phyloP scores from a whole-genome alignment of 92 coral and sea anemone species.

The Porites rus region DNA sequence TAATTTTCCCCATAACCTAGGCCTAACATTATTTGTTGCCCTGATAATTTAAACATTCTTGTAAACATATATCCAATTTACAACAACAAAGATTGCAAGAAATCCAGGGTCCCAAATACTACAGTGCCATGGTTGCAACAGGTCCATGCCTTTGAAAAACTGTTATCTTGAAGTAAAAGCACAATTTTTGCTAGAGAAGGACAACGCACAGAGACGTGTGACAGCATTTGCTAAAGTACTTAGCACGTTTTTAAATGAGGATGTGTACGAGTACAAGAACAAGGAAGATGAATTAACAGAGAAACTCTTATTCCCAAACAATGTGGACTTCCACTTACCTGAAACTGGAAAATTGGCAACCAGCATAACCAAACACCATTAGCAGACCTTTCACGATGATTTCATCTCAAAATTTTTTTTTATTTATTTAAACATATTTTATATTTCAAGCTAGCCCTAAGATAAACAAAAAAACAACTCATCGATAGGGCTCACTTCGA shows the following conservation, averaged over 20 bases:
- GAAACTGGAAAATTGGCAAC: slow-evolving; percentile 39
- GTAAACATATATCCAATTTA: slow-evolving; percentile 18
- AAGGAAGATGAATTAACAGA: slow-evolving; percentile 38
- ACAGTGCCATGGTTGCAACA: slow-evolving; percentile 51
- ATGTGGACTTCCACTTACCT: slow-evolving; percentile 34
- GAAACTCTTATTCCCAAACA: slow-evolving; percentile 34
- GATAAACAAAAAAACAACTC: no score
- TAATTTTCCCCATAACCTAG: no score
- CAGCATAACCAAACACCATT: background rate
- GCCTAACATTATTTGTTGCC: slow-evolving; percentile 32
- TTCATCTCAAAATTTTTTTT: no score
- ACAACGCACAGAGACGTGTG: slow-evolving; percentile 31
- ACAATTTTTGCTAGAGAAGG: slow-evolving; percentile 41
- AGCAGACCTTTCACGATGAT: no score
- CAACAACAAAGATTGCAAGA: slow-evolving; percentile 46
- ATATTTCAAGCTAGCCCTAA: no score
- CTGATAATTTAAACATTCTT: slow-evolving; percentile 2
- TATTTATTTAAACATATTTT: no score
- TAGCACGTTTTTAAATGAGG: slow-evolving; percentile 40
- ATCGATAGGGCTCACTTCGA: no score
- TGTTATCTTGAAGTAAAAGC: slow-evolving; percentile 53
- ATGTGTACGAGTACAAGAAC: slow-evolving; percentile 26
- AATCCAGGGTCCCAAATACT: slow-evolving; percentile 38
- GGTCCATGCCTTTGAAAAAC: slow-evolving; percentile 61
- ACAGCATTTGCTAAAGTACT: slow-evolving; percentile 49